Evolutionary conservation across 2,113 vertebrate species (phyloP), one percentile per base, ranked within the genome.

Genomic region (Sciurus niger): DNA sequence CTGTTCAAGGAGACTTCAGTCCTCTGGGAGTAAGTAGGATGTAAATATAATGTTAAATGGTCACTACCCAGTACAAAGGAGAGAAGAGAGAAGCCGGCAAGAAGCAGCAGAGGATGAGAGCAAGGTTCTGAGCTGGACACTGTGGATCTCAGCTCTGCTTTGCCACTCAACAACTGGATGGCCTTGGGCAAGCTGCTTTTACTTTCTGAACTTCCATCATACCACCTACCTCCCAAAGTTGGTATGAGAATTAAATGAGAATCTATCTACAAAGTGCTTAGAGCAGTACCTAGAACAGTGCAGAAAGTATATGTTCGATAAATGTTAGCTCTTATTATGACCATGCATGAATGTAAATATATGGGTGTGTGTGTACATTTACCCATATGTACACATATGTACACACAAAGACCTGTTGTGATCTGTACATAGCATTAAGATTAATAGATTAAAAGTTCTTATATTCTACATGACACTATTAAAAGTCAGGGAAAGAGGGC

Each of bases 241-340:
- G 34, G 37, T 51, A 32, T 51, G 72, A 78, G 63, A 53, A 73
- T 22, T 25, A 70, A 80, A 40, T 20, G 53, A 86, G n/a, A 80
- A 55, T 9, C 34, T 86, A 32, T 14, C 43, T 24, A 79, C 63
- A 84, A 73, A 85, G 60, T 90, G 25, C 79, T 89, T 46, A 32
- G 65, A 80, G 51, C 48, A 77, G 74, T 43, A 20, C 76, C 40
- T 84, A 53, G 78, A 37, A 89, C 46, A 85, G 43, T 87, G 34
- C 60, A 63, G 60, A 63, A 8, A 63, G 60, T 48, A 82, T 93
- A 90, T 48, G 30, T 58, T 80, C 79, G 92, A 1, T 84, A 87
- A 84, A 32, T 58, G 32, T 74, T 85, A 89, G 78, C 34, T 90
- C n/a, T 93, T 84, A 68, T 73, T 74, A 74, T 73, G 63, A 85